phyloP scores from a whole-genome alignment of 2,888 invertebrate genomes.

The Microctonus hyperodae region DNA sequence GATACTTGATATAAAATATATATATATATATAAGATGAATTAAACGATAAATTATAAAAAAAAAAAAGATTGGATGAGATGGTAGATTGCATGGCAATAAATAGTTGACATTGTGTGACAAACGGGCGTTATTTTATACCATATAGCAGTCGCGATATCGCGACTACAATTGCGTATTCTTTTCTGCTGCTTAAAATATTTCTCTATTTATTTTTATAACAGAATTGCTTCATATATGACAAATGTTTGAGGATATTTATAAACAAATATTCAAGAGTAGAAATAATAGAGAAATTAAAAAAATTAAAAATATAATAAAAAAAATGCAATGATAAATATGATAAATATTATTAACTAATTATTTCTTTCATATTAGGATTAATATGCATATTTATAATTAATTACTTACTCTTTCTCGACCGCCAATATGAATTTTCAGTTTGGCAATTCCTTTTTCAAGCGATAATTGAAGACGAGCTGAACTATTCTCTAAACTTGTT shows the following conservation, averaged over 20 bases:
- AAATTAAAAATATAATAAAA: no score
- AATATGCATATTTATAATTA: background rate
- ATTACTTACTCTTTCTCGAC: conserved; percentile 77
- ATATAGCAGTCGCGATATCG: background rate
- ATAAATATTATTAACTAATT: no score
- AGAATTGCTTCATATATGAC: background rate
- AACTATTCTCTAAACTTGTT: conserved; percentile 79
- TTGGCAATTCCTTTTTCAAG: conserved; percentile 85
- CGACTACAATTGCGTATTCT: background rate
- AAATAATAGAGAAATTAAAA: background rate
- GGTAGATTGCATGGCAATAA: background rate
- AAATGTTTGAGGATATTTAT: background rate
- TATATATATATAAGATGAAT: background rate
- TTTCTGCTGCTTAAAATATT: background rate
- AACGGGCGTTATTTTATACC: background rate
- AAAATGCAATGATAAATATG: no score
- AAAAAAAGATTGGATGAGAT: conserved; percentile 2
- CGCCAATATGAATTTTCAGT: conserved; percentile 82
- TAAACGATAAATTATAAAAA: background rate
- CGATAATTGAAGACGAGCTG: conserved; percentile 85
- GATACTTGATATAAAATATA: no score
- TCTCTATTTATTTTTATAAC: background rate
- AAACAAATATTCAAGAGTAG: background rate
- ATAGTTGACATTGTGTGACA: conserved; percentile 2
- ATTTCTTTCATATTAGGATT: no score